Evolutionary conservation across 2,888 invertebrate species (phyloP), one percentile per base, ranked within the genome.

Genomic region (Neoaliturus tenellus): DNA sequence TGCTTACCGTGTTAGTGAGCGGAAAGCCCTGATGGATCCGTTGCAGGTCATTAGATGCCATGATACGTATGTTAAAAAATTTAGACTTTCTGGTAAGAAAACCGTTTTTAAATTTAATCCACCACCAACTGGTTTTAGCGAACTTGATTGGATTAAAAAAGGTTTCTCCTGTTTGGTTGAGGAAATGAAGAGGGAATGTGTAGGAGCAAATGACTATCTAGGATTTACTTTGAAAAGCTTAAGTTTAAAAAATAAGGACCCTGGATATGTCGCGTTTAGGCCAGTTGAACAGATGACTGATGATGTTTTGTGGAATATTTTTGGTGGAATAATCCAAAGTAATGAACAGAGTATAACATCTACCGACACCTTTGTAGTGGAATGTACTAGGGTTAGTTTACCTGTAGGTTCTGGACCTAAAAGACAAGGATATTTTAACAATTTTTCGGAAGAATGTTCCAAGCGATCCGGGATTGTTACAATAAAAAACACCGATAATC

Each of bases 401-500:
- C 84, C 83, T 41, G 44, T 25, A 48, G 85, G 82, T n/a, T 51
- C 35, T 14, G 86, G 84, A 23, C 78, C n/a, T 31, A 39, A 41
- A 5, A 62, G 55, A 67, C 31, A 28, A 5, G 78, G 83, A 10
- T 14, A 25, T 8, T 83, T 31, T 48, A 83, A 83, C 58, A 84
- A 35, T 14, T 86, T 85, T 80, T 14, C 35, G 0, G 86, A 86
- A 31, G 85, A 86, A 58, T 85, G 86, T 44, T n/a, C 17, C 8
- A 80, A 20, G 3, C n/a, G 84, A 0, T n/a, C 20, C n/a, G 84
- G 85, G 17, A 84, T 85, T 31, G 73, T 86, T 12, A 6, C 51
- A 1, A 86, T 86, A 20, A 86, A 86, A 8, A 88, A 88, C 82
- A 85, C 58, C 25, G 87, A 86, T 48, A 85, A 51, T 20, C 44